Evolutionary conservation across 2,888 invertebrate species (phyloP).

Genomic region (Oasisia sp.): DNA sequence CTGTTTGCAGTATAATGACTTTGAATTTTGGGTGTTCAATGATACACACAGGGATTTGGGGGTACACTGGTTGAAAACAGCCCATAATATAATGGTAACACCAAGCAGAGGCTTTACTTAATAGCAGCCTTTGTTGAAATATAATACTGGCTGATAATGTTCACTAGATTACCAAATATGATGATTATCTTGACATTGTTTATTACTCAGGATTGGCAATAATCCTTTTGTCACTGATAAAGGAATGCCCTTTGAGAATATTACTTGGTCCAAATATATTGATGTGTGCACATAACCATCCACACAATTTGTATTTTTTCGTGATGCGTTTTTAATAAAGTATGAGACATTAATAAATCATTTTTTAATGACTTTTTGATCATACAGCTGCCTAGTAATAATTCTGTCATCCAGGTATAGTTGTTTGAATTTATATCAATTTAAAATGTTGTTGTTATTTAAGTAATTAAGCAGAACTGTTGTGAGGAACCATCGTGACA

Average conservation of each 20-base stretch:
- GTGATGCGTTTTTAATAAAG: background rate
- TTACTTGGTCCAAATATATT: background rate
- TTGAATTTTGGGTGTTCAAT: too few species aligned
- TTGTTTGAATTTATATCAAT: background rate
- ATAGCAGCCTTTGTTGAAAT: too few species aligned
- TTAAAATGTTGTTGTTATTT: background rate
- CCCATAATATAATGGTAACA: too few species aligned
- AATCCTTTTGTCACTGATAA: background rate
- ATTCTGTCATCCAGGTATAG: background rate
- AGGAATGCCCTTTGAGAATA: background rate
- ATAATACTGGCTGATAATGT: too few species aligned
- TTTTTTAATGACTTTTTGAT: background rate
- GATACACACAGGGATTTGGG: too few species aligned
- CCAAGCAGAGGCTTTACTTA: too few species aligned
- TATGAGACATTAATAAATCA: background rate
- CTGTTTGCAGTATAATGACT: too few species aligned
- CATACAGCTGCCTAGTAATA: background rate
- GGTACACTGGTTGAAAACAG: too few species aligned
- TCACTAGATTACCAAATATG: too few species aligned
- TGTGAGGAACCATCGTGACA: too few species aligned
- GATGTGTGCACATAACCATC: background rate
- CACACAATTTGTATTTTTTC: background rate
- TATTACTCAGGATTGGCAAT: background rate
- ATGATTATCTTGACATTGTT: too few species aligned
- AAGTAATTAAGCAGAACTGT: background rate